phyloP scores from a whole-genome alignment of 2,797 vertebrate species.

The Rhabdophis nuchalis region DNA sequence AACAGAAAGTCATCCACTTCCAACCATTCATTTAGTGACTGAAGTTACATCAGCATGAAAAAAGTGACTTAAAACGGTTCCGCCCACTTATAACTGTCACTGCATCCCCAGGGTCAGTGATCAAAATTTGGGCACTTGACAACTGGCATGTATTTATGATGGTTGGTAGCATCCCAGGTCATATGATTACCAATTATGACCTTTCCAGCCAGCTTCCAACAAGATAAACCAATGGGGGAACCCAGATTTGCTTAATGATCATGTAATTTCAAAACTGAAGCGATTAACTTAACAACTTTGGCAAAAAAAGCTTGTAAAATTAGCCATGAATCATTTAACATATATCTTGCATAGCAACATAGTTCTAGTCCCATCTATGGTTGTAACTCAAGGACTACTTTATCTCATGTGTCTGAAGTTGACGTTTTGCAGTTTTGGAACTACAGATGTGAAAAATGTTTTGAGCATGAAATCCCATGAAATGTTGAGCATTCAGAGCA shows the following conservation, averaged over 20 bases:
- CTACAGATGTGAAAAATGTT: background rate
- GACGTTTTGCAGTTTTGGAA: background rate
- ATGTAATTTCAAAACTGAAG: background rate
- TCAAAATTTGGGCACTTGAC: background rate
- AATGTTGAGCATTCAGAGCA: background rate
- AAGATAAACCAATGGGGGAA: background rate
- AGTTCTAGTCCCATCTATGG: background rate
- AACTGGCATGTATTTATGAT: background rate
- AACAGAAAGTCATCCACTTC: background rate
- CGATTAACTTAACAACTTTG: background rate
- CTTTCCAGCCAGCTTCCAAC: background rate
- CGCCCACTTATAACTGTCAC: background rate
- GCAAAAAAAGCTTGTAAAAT: background rate
- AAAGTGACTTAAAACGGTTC: background rate
- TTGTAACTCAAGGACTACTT: background rate
- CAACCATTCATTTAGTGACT: background rate
- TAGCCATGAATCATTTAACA: background rate
- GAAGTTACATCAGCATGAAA: background rate
- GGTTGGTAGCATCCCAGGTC: background rate
- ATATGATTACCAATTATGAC: background rate
- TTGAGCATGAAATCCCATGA: background rate
- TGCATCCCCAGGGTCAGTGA: background rate
- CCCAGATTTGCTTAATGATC: background rate
- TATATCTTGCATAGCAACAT: background rate
- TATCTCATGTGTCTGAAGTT: background rate